Evolutionary conservation across 1,140 invertebrate species (phyloP).

Genomic region (Drosophila willistoni): DNA sequence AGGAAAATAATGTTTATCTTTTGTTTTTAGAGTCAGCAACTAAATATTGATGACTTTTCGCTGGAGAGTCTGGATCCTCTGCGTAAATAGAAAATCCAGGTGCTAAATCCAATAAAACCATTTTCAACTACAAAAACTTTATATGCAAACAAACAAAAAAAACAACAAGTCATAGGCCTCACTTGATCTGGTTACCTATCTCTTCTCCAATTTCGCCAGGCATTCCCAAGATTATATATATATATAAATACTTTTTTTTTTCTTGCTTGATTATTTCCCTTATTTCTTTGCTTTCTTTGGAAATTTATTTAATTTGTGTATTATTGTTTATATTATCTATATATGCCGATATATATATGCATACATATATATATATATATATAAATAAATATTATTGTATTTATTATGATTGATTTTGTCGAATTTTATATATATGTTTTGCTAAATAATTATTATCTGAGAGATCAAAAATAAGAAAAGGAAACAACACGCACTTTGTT

Average conservation of each 20-base stretch:
- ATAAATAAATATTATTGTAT: constrained; percentile 69
- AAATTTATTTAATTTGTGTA: constrained; percentile 65
- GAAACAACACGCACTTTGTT: constrained; percentile 63
- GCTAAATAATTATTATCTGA: constrained; percentile 49
- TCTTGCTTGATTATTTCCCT: background rate
- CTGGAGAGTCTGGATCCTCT: constrained; percentile 93
- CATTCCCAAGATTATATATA: constrained; percentile 34
- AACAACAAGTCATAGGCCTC: constrained; percentile 6
- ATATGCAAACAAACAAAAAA: constrained; percentile 14
- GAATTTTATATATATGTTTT: constrained; percentile 66
- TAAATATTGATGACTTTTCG: constrained; percentile 90
- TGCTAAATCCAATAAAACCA: constrained; percentile 50
- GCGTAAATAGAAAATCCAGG: constrained; percentile 78
- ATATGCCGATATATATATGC: constrained; percentile 4
- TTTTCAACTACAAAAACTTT: constrained; percentile 38
- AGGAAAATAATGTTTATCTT: background rate
- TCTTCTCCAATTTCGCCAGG: constrained; percentile 32
- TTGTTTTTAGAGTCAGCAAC: constrained; percentile 70
- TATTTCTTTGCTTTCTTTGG: background rate
- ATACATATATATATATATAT: constrained; percentile 11
- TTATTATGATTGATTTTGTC: constrained; percentile 75
- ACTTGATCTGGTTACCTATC: constrained; percentile 20
- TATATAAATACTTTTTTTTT: background rate
- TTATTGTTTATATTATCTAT: constrained; percentile 63
- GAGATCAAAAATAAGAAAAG: constrained; percentile 38